Evolutionary conservation across 2,888 invertebrate genomes (phyloP).

Genomic region (Embidobia sp.): DNA sequence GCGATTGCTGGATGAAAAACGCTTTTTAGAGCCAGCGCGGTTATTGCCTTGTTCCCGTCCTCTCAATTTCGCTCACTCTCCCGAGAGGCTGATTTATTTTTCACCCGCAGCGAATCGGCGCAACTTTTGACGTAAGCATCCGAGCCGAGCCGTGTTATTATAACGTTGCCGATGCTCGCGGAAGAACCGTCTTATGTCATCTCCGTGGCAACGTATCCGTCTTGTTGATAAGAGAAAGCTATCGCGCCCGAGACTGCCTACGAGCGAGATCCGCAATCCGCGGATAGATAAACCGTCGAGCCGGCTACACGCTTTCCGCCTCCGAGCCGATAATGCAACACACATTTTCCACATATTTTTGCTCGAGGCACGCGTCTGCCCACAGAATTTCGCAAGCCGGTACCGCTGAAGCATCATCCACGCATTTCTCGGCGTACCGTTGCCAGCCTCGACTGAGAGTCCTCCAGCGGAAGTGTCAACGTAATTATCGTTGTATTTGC

Average conservation of each 20-base stretch:
- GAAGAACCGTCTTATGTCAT: constrained; percentile 53
- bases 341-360: constrained; percentile 50
- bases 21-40: too few relatives aligned
- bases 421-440: constrained; percentile 24
- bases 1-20: too few relatives aligned
- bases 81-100: too few relatives aligned
- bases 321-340: constrained; percentile 45
- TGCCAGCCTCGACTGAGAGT: constrained; percentile 21
- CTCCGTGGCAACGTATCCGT: constrained; percentile 32
- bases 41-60: too few relatives aligned
- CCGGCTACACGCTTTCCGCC: constrained; percentile 31
- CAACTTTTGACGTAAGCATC: constrained; percentile 21
- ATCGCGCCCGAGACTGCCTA: constrained; percentile 24
- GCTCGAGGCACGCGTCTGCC: constrained; percentile 49
- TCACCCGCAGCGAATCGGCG: too few relatives aligned
- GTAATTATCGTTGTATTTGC: constrained; percentile 56
- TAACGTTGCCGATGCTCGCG: constrained; percentile 20
- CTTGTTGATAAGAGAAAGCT: constrained; percentile 51
- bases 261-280: constrained; percentile 31
- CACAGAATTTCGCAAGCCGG: constrained; percentile 42
- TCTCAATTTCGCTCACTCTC: too few relatives aligned
- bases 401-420: constrained; percentile 37
- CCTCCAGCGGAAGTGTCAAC: constrained; percentile 59
- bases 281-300: constrained; percentile 20
- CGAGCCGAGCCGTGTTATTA: constrained; percentile 47